Base-by-base conservation (phyloP, 2,797 vertebrate genomes). In the Clarias fuscus region DNA sequence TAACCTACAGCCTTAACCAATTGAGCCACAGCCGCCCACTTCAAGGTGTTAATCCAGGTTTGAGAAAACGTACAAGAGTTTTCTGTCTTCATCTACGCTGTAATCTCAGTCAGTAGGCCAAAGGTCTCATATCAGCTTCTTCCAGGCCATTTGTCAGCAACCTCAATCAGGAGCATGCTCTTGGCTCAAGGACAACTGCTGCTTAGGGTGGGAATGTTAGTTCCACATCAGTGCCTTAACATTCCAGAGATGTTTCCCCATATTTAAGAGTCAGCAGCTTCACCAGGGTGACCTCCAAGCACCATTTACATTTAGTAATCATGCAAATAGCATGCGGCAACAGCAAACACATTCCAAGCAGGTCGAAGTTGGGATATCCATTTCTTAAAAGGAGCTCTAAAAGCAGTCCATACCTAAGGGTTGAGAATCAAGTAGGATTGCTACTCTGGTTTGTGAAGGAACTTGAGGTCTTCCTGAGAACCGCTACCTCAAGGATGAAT, bases 181-280 rank as follows among this genome's bases (percentile, higher is more conserved):
- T 85, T 92, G 90, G 91, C 91, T 93, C 92, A 95, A 96, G 93
- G 93, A 94, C 94, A 90, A 93, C 84, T 89, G 88, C 89, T 90
- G 87, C 85, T 76, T 10, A 8, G 88, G 88, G 83, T 62, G 37
- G 48, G 48, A 93, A 93, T 93, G 94, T 94, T 92, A 91, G 91
- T 91, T 94, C 92, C 90, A 92, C 92, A 91, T 83, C 90, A 93
- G 88, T 70, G 64, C 68, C 81, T 84, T 17, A 65, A 85, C 90
- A 92, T 93, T 92, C 92, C 92, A 78, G 88, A 40, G 83, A 88
- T 90, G 89, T 89, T 89, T 71, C 84, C 86, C 71, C 61, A 61
- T 80, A 86, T 88, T 81, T 84, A 65, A 64, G 85, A 88, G 87
- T 90, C 90, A 90, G 90, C 89, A 88, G 87, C 88, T 85, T 62